Base-by-base conservation (phyloP, 2,888 invertebrate genomes). In the Heliconius charithonia region DNA sequence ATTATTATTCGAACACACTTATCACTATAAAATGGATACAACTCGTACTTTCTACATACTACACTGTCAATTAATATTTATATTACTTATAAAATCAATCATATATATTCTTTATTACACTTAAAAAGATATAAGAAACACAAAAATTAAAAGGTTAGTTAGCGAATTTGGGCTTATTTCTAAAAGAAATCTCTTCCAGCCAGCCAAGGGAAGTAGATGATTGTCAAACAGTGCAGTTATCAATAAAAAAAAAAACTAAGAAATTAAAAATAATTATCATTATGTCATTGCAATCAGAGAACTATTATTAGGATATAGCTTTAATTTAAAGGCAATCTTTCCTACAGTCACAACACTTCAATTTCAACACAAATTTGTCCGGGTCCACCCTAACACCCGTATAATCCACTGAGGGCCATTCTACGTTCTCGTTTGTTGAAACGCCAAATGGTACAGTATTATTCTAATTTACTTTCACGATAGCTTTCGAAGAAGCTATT, bases 401-500 rank as follows among this genome's bases (percentile, higher is more conserved):
- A 92, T 93, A 93, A 93, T 93, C 94, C 94, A 91, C 93, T 84
- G 93, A 93, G 93, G 91, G 91, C 91, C 88, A 90, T 93, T 93
- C 89, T 86, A 88, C 87, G 88, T 87, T 89, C 92, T 92, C 92
- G 92, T 93, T 93, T 93, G 94, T 93, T 91, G 93, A 92, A 93
- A 94, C 88, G 91, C 93, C 91, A 94, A 95, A 95, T 95, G 93
- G 92, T 88, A 90, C 90, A 87, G 90, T 93, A 94, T 95, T 94
- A 95, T 95, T 94, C 94, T 94, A 95, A 94, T 94, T 94, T 91
- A 91, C 90, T 90, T 91, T 90, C 90, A 87, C 90, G 91, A 93
- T 94, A 91, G 94, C 93, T 94, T 93, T 91, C 89, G 91, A 93
- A 93, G 91, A 90, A 92, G 92, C 92, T 93, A 94, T 94, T 94